Base-by-base conservation (phyloP, 2,888 invertebrate species). In the Andrena trimmerana region DNA sequence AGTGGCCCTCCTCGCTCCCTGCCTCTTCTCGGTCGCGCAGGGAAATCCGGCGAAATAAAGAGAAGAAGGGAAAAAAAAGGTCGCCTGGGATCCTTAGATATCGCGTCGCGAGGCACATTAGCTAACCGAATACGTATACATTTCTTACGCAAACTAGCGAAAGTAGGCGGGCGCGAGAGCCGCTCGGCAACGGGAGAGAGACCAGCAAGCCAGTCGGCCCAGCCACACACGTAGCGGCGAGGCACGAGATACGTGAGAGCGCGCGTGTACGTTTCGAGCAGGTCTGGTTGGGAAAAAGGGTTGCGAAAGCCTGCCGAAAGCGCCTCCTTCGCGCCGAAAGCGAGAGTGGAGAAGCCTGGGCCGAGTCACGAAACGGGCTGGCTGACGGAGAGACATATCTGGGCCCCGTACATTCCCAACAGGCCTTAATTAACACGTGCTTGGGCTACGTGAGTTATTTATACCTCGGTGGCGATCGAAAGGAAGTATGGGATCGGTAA, bases 101-200 rank as follows among this genome's bases (percentile, higher is more conserved):
- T 52, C 68, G 73, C 74, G 69, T 82, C 83, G 76, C 72, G 78
- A 48, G 54, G 65, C 50, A 77, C 90, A 90, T 92, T 92, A 92
- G 90, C 89, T 90, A 92, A 92, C 90, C 90, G 88, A 91, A 91
- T 90, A 91, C 88, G 89, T 83, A 84, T 90, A 88, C 86, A 86
- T 89, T 90, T 92, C 90, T 93, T 93, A 93, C 93, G 93, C 92
- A 93, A 93, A 92, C 91, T 92, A 92, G 93, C 92, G 93, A 93
- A 93, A 93, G 93, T 93, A 92, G 91, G 91, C 91, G 90, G 90
- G 86, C 69, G 83, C 77, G 89, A 86, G 89, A 79, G 79, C 71
- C 77, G 79, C 83, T 80, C 80, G 78, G 79, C 69, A 81, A 87
- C 84, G 77, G 71, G 62, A 62, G 62, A n/a, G 31, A 60, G 63